phyloP scores from a whole-genome alignment of 2,888 invertebrate genomes.

The Ptilodon capucinus region DNA sequence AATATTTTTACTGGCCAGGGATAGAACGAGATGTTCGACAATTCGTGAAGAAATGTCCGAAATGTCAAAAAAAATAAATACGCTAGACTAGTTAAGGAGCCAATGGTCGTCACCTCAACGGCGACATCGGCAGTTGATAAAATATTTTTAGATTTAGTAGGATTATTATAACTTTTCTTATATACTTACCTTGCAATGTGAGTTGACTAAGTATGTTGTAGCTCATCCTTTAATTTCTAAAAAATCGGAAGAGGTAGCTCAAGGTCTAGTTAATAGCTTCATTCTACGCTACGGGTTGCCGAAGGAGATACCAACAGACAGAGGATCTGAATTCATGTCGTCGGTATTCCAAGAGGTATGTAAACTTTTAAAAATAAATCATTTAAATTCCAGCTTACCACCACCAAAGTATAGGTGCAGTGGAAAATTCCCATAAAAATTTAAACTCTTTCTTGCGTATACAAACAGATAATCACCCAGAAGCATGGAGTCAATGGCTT shows the following conservation, averaged over 20 bases:
- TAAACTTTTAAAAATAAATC: conserved; percentile 5
- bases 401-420: conserved; percentile 6
- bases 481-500: conserved; percentile 15
- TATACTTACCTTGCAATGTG: conserved; percentile 7
- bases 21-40: background rate
- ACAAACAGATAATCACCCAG: conserved; percentile 3
- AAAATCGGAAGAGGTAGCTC: conserved; percentile 7
- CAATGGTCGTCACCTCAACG: background rate
- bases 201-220: conserved; percentile 3
- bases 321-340: conserved; percentile 7
- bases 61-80: background rate
- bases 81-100: background rate
- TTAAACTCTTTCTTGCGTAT: conserved; percentile 14
- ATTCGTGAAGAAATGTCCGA: background rate
- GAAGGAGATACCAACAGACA: conserved; percentile 3
- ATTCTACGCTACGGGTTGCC: conserved; percentile 7
- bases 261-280: conserved; percentile 5
- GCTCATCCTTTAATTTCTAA: conserved; percentile 6
- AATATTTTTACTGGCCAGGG: background rate
- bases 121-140: background rate
- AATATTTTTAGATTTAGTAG: conserved; percentile 2
- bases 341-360: conserved; percentile 2
- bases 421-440: conserved; percentile 15
- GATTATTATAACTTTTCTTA: conserved; percentile 5
- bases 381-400: conserved; percentile 5